phyloP scores from a whole-genome alignment of 1,140 invertebrate genomes.

The Drosophila watanabei region DNA sequence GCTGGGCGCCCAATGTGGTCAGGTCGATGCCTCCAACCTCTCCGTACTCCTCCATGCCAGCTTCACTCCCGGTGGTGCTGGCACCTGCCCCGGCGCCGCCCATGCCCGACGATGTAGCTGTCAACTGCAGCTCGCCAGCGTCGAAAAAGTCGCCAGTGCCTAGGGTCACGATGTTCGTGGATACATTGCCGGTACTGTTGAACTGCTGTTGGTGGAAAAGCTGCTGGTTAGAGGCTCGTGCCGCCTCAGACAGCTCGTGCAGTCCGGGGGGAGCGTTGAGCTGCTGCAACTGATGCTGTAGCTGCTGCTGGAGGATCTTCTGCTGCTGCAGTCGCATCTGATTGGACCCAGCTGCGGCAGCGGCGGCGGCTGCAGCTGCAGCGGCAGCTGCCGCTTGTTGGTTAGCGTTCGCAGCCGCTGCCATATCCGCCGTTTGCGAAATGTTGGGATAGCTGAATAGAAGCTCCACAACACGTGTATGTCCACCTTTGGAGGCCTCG shows the following conservation, averaged over 20 bases:
- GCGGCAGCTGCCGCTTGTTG: conserved; percentile 65
- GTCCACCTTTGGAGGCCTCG: conserved; percentile 98
- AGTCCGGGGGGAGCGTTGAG: conserved; percentile 86
- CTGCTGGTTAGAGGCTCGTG: conserved; percentile 86
- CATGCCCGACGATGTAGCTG: conserved; percentile 26
- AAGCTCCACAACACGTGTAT: conserved; percentile 97
- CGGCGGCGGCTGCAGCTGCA: conserved; percentile 32
- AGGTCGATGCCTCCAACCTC: conserved; percentile 75
- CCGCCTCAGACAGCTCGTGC: conserved; percentile 87
- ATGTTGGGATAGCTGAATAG: conserved; percentile 96
- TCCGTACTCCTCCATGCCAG: conserved; percentile 70
- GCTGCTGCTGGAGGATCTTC: conserved; percentile 85
- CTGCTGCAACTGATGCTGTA: conserved; percentile 85
- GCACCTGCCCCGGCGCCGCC: conserved; percentile 37
- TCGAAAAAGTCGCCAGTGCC: conserved; percentile 72
- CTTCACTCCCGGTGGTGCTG: conserved; percentile 52
- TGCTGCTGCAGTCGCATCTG: conserved; percentile 80
- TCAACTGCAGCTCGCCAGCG: conserved; percentile 63
- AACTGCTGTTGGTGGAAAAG: conserved; percentile 81
- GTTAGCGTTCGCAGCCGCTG: conserved; percentile 45
- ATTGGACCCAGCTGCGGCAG: conserved; percentile 52
- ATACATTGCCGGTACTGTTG: conserved; percentile 41
- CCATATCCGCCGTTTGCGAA: conserved; percentile 77
- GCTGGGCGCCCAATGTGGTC: conserved; percentile 80
- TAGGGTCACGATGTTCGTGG: conserved; percentile 65